phyloP scores from a whole-genome alignment of 2,797 vertebrate genomes.

The Lepus townsendii region DNA sequence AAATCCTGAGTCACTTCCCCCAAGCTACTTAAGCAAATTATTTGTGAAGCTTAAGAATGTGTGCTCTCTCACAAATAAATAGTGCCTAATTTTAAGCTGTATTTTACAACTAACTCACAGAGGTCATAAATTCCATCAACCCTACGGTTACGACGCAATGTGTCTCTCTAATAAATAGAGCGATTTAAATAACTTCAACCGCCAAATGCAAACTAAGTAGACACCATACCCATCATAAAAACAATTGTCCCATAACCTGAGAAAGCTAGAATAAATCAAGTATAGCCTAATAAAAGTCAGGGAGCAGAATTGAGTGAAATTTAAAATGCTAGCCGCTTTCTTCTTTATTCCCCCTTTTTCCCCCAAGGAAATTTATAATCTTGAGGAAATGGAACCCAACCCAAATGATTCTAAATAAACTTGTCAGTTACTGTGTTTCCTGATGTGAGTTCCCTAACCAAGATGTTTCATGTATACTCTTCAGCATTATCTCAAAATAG shows the following conservation, averaged over 20 bases:
- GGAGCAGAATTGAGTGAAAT: background rate
- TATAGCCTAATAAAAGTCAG: constrained; percentile 35
- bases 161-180: constrained; percentile 45
- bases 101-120: constrained; percentile 49
- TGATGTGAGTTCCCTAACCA: background rate
- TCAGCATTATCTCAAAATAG: background rate
- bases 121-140: background rate
- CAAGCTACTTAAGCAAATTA: background rate
- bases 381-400: background rate
- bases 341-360: constrained; percentile 3
- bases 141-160: background rate
- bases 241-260: background rate
- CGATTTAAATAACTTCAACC: background rate
- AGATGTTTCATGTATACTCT: background rate
- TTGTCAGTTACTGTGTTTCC: background rate
- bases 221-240: background rate
- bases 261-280: constrained; percentile 15
- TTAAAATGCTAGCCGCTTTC: background rate
- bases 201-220: background rate
- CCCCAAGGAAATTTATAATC: background rate
- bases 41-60: background rate
- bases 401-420: constrained; percentile 49
- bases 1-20: background rate
- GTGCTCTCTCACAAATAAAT: constrained; percentile 51
- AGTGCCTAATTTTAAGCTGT: constrained; percentile 23